Conservation (phyloP, 2,888 invertebrate species). For the Halictus ligatus region DNA sequence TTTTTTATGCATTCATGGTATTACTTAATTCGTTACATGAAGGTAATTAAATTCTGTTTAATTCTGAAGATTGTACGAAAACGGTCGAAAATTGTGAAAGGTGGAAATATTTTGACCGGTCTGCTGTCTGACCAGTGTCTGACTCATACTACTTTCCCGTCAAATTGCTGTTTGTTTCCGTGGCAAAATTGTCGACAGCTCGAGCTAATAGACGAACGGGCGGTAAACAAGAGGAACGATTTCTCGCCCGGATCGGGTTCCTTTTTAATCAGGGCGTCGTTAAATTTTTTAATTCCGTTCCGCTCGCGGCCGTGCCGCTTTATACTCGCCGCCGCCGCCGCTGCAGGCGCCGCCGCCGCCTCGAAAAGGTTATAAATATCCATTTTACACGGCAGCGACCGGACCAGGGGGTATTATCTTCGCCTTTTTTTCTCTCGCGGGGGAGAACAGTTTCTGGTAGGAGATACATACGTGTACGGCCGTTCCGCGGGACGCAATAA, state of each 20-base stretch:
- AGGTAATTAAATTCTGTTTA: too few relatives aligned
- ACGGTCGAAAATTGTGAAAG: too few relatives aligned
- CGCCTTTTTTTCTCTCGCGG: constrained; percentile 20
- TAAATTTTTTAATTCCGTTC: constrained; percentile 16
- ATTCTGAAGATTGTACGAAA: too few relatives aligned
- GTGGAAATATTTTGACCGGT: too few relatives aligned
- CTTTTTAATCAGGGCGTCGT: background rate
- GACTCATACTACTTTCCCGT: background rate
- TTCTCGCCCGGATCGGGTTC: background rate
- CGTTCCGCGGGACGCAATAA: constrained; percentile 2
- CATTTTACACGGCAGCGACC: constrained; percentile 21
- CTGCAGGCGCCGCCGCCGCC: background rate
- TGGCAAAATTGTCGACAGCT: background rate
- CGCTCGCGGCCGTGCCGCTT: background rate
- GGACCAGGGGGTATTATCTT: constrained; percentile 22
- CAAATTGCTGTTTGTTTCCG: background rate
- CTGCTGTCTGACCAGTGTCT: background rate
- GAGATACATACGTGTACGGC: constrained; percentile 23
- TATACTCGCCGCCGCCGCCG: background rate
- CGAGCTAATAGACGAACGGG: background rate
- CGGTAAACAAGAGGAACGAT: background rate
- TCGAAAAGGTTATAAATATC: constrained; percentile 35
- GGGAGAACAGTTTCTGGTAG: constrained; percentile 34
- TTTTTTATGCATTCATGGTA: too few relatives aligned
- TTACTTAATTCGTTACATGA: too few relatives aligned